Conservation (phyloP, 2,797 vertebrate genomes). For the Tragelaphus eurycerus region DNA sequence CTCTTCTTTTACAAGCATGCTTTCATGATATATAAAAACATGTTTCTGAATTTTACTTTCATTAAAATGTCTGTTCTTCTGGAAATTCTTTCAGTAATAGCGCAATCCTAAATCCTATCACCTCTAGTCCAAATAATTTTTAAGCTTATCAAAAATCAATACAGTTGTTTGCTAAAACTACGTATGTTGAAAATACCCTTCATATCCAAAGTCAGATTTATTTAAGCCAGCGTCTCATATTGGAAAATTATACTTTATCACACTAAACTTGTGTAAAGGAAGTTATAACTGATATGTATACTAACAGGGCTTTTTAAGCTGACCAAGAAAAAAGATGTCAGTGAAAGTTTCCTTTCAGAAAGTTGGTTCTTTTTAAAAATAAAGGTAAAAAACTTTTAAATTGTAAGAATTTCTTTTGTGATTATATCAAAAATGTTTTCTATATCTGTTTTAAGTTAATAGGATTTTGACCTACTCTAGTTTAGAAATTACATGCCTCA, state of each 20-base stretch:
- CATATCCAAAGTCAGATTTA: slow-evolving; percentile 47
- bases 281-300: not conserved
- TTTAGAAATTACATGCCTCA: slow-evolving; percentile 43
- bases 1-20: slow-evolving; percentile 56
- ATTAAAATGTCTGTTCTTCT: slow-evolving; percentile 40
- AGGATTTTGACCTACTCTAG: slow-evolving; percentile 1
- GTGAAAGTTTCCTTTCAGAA: slow-evolving; percentile 50
- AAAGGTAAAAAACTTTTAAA: slow-evolving; percentile 50
- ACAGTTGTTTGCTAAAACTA: slow-evolving; percentile 7
- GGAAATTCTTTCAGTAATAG: slow-evolving; percentile 35
- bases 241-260: slow-evolving; percentile 29
- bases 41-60: slow-evolving; percentile 37
- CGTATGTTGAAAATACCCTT: slow-evolving; percentile 35
- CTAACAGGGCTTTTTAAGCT: not conserved
- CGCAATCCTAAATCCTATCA: not conserved
- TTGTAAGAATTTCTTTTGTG: slow-evolving; percentile 42
- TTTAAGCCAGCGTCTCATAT: not conserved
- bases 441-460: slow-evolving; percentile 28
- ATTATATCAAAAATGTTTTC: slow-evolving; percentile 52
- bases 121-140: slow-evolving; percentile 39
- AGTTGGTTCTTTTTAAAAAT: slow-evolving; percentile 64
- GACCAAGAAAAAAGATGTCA: slow-evolving; percentile 9
- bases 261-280: slow-evolving; percentile 37
- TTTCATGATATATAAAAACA: slow-evolving; percentile 34
- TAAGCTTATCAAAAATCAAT: slow-evolving; percentile 44